Conservation (phyloP, 2,797 vertebrate species). For the Columba guinea region DNA sequence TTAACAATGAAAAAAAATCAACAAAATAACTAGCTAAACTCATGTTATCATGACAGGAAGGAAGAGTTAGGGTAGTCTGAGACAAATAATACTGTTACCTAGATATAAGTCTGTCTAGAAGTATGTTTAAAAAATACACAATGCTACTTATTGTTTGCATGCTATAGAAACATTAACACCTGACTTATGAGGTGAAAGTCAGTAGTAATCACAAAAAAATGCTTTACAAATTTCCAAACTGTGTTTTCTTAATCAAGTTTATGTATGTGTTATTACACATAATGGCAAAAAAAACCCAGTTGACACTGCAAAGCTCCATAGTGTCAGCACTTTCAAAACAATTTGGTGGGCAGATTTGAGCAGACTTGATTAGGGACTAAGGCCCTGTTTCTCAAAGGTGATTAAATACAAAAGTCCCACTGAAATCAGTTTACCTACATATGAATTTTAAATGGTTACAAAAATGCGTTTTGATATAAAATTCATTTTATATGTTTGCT, state of each 20-base stretch:
- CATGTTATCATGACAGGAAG: neutral
- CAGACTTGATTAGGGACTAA: slow-evolving; percentile 14
- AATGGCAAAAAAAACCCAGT: neutral
- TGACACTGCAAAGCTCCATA: neutral
- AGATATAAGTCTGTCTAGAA: neutral
- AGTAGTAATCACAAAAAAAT: neutral
- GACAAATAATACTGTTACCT: neutral
- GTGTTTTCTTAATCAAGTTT: neutral
- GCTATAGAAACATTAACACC: neutral
- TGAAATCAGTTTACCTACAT: slow-evolving; percentile 44
- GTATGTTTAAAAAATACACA: neutral
- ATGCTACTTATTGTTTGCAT: neutral
- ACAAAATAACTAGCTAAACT: neutral
- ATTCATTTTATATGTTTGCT: slow-evolving; percentile 14
- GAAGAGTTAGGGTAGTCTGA: neutral
- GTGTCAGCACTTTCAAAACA: slow-evolving; percentile 18
- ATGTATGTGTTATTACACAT: neutral
- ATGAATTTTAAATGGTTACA: slow-evolving; percentile 5
- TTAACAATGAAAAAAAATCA: neutral
- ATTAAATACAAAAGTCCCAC: slow-evolving; percentile 20
- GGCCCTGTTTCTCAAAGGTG: slow-evolving; percentile 25
- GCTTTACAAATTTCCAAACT: neutral
- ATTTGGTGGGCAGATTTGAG: slow-evolving; percentile 10
- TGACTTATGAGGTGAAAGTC: neutral
- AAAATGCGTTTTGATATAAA: neutral